phyloP scores from a whole-genome alignment of 2,797 vertebrate species.

The Anableps anableps region DNA sequence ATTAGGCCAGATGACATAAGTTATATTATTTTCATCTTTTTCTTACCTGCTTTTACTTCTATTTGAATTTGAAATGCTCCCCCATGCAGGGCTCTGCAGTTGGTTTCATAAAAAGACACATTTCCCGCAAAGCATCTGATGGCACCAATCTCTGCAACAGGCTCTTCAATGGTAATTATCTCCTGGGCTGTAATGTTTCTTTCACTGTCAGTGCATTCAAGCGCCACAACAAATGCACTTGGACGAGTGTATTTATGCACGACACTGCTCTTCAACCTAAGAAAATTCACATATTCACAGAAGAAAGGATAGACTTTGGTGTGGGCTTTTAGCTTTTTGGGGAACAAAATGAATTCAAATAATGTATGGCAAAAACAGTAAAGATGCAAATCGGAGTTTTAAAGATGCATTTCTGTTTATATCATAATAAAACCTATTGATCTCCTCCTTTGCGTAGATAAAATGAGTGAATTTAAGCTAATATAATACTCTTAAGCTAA shows the following conservation, averaged over 20 bases:
- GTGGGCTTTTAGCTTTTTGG: background rate
- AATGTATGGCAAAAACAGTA: background rate
- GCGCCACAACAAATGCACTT: constrained; percentile 79
- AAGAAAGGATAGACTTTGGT: background rate
- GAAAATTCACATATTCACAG: constrained; percentile 15
- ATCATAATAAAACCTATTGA: background rate
- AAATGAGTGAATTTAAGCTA: background rate
- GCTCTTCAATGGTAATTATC: constrained; percentile 80
- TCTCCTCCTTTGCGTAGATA: background rate
- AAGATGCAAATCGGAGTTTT: background rate
- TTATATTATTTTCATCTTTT: background rate
- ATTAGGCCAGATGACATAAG: background rate
- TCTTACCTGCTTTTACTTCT: constrained; percentile 81
- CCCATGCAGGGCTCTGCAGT: constrained; percentile 78
- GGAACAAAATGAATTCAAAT: background rate
- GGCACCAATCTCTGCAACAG: constrained; percentile 68
- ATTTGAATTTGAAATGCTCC: constrained; percentile 83
- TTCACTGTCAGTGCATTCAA: constrained; percentile 84
- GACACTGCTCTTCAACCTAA: constrained; percentile 74
- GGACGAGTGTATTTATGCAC: constrained; percentile 81
- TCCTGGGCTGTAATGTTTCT: constrained; percentile 83
- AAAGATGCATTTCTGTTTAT: background rate
- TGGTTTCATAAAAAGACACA: constrained; percentile 58
- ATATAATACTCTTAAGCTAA: background rate
- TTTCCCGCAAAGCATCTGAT: constrained; percentile 79